These are phyloP conservation scores for Panthera tigris DNA, from an alignment of 2,113 vertebrate species.

Conservation along the genomic window DNA sequence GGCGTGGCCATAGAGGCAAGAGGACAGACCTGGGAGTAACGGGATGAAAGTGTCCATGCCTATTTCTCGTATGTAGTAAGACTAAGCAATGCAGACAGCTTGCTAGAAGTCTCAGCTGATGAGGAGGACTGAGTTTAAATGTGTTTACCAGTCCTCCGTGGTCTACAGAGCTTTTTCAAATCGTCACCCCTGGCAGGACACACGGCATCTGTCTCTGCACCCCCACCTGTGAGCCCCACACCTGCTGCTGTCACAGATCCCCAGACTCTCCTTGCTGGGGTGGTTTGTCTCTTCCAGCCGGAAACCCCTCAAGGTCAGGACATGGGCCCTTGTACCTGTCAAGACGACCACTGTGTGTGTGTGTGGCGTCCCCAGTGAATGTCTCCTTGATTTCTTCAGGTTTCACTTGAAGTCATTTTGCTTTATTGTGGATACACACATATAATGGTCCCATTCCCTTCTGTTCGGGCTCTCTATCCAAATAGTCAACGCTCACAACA, in stretches of 20 bases:
- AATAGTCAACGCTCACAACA: background rate
- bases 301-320: background rate
- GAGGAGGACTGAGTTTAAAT: background rate
- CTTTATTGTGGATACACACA: background rate
- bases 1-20: background rate
- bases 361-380: too few species aligned
- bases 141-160: background rate
- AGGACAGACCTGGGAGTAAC: background rate
- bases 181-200: background rate
- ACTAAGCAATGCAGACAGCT: background rate
- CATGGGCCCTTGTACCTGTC: background rate
- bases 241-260: background rate
- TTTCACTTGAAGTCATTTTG: background rate
- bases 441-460: background rate
- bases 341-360: background rate
- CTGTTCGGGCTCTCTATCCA: background rate
- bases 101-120: too few species aligned
- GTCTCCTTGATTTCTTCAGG: background rate
- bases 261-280: background rate
- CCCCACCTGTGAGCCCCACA: background rate
- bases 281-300: background rate
- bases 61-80: background rate
- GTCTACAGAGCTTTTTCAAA: background rate
- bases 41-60: background rate
- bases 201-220: accelerated